phyloP scores from a whole-genome alignment of 2,113 vertebrate species.

The Callithrix jacchus region DNA sequence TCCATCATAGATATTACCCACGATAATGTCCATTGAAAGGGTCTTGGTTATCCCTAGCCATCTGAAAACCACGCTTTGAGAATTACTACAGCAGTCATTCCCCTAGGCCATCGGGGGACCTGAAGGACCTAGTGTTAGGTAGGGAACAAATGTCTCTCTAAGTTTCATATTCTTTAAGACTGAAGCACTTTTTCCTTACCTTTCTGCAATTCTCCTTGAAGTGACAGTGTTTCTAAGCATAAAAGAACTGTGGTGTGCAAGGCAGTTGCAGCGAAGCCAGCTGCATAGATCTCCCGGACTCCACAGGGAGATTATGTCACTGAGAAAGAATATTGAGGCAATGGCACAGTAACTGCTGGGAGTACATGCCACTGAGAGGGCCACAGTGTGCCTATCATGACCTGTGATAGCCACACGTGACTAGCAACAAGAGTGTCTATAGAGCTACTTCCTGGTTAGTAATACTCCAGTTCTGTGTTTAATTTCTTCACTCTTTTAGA shows the following conservation, averaged over 20 bases:
- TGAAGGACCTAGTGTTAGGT: constrained; percentile 57
- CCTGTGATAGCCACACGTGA: constrained; percentile 43
- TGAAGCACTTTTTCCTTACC: not conserved
- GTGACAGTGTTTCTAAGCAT: not conserved
- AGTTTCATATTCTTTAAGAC: not conserved
- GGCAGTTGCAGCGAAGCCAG: constrained; percentile 1
- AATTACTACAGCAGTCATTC: not conserved
- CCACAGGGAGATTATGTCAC: not conserved
- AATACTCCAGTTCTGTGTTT: not conserved
- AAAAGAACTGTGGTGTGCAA: constrained; percentile 34
- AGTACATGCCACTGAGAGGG: not conserved
- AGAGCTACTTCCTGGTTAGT: not conserved
- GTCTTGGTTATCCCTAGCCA: not conserved
- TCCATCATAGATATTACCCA: rapidly evolving
- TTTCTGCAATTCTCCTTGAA: not conserved
- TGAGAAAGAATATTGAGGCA: not conserved
- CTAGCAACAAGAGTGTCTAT: not conserved
- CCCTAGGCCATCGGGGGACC: not conserved
- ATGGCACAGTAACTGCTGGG: constrained; percentile 58
- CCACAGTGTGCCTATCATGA: rapidly evolving
- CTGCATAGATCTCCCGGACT: constrained; percentile 9
- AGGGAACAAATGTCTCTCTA: constrained; percentile 37
- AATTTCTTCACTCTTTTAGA: not conserved
- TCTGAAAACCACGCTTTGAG: not conserved
- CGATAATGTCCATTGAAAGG: not conserved